Evolutionary conservation across 1,140 invertebrate genomes (phyloP), one percentile per base, ranked within the genome.

Genomic region (Hesperophylax magnus): DNA sequence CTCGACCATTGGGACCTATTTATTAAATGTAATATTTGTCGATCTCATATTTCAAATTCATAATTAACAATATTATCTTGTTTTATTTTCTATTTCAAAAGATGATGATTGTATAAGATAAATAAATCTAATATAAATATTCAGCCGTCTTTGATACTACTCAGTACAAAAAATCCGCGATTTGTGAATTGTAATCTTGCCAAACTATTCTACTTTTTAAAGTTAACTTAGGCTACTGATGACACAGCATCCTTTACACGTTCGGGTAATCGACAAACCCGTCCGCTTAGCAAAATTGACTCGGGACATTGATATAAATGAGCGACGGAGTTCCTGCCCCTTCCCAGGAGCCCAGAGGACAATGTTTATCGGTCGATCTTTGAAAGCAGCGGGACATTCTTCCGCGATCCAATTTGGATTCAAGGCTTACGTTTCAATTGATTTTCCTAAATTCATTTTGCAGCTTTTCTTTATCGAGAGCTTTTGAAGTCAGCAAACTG

Each of bases 301-400:
- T 20, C n/a, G 18, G 63, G 31, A 52, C 69, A 72, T 72, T 72
- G 69, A 72, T 53, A 72, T 34, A 53, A 72, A 53, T 53, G 69
- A 72, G 47, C 47, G 34, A n/a, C 11, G 47, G 22, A 72, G 39
- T 18, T 72, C 52, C 63, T 67, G 34, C 69, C 20, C 11, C 39
- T 47, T 72, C 34, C 14, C 69, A 18, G 5, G 39, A 72, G 47
- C 39, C 39, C 39, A 11, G 11, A 20, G 34, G 5, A 3, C 5
- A 52, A 2, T 67, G 63, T 67, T 67, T 67, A 67, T 67, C 31
- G 22, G 14, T 34, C 24, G 31, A 67, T 31, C 27, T 34, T 67
- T 61, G 58, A 61, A 61, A 18, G 24, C 17, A 60, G 56, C 18
- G 14, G n/a, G 14, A 11, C 56, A 18, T 20, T 24, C 18, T n/a